A percentile compares a stretch with the other conserved stretches of the same genome.
These are phyloP conservation scores for Lithophane leautieri DNA, from an alignment of 2,888 invertebrate species.

Conservation along the genomic window DNA sequence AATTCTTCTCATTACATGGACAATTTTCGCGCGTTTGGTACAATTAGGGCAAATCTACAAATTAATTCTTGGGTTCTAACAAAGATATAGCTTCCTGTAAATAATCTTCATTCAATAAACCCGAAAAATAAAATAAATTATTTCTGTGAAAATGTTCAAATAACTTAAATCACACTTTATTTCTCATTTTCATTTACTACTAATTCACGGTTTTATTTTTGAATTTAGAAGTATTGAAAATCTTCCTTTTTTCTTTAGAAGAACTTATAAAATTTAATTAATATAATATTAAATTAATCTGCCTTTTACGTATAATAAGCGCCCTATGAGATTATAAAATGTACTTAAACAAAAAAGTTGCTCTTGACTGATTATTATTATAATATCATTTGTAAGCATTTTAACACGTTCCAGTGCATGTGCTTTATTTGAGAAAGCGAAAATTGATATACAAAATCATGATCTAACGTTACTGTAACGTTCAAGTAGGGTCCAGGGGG, in stretches of 20 bases:
- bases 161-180: neutral
- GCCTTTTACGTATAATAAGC: constrained; percentile 23
- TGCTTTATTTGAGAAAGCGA: neutral
- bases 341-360: neutral
- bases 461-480: neutral
- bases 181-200: neutral
- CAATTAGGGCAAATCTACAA: too few relatives aligned
- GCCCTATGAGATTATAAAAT: neutral
- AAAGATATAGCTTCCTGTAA: neutral
- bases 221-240: neutral
- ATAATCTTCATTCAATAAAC: neutral
- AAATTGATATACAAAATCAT: neutral
- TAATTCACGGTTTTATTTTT: neutral
- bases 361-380: constrained; percentile 8
- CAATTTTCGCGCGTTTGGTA: too few relatives aligned
- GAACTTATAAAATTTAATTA: neutral
- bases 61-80: too few relatives aligned
- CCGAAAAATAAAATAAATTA: neutral
- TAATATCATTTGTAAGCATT: neutral
- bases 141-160: neutral
- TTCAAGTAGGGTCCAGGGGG: neutral
- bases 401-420: neutral
- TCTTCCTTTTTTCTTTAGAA: neutral
- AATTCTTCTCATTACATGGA: too few relatives aligned
- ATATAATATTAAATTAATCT: neutral